Evolutionary conservation across 2,888 invertebrate genomes (phyloP), one percentile per base, ranked within the genome.

Genomic region (Zaprionus lineosus): DNA sequence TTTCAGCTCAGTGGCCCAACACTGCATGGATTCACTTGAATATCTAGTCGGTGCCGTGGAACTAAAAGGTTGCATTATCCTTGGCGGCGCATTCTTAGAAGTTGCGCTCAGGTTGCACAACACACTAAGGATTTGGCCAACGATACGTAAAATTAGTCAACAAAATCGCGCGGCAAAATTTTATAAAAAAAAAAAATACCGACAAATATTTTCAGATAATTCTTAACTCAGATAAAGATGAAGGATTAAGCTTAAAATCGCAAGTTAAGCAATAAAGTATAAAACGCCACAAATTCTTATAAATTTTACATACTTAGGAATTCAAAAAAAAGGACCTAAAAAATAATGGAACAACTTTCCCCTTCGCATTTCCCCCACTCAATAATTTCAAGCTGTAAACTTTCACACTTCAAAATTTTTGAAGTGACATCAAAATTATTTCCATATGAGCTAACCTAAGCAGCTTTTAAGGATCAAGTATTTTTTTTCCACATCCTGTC

Each of bases 41-140:
- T 9, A 29, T 11, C 11, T 29, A 29, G 29, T 24, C 24, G 6
- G 24, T 4, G 21, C 21, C 21, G 21, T 21, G 21, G 21, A 5
- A n/a, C n/a, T n/a, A n/a, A n/a, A 15, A 2, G 1, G 15, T 52
- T 46, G 19, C 24, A 26, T 46, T 60, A 40, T 52, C 40, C 46
- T 36, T 37, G 37, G 39, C 70, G 63, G 63, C 28, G 40, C 29
- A 46, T 31, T 28, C 50, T 69, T 39, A 69, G 63, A 69, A 52
- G 55, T 56, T 14, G 7, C 7, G 26, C 18, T 41, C 56, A 55
- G 44, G 52, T 73, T 77, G 64, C 59, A 83, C 74, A 77, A 82
- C 78, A 77, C 78, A 64, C 84, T 11, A 14, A 12, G 48, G 47
- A 52, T 68, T 56, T 50, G 39, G 8, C 8, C 39, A 47, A 8